Evolutionary conservation across 2,888 invertebrate species (phyloP).

Genomic region (Eucera pruinosa): DNA sequence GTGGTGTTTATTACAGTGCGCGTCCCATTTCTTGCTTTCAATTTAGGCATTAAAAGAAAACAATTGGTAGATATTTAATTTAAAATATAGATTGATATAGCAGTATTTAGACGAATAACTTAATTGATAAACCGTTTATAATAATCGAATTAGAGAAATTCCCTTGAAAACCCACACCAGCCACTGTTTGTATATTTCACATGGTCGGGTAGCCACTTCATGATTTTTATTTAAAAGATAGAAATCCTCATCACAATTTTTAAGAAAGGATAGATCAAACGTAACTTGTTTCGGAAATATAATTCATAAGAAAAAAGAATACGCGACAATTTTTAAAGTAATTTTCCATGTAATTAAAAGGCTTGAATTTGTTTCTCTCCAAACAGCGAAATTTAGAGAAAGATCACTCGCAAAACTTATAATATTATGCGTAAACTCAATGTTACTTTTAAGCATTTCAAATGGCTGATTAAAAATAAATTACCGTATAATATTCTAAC

Average conservation of each 20-base stretch:
- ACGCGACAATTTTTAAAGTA: not conserved
- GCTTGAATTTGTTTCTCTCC: not conserved
- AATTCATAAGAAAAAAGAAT: too few species aligned
- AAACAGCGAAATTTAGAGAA: not conserved
- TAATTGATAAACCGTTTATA: not conserved
- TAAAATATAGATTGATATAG: too few species aligned
- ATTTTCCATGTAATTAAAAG: not conserved
- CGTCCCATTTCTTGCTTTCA: not conserved
- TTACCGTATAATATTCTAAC: too few species aligned
- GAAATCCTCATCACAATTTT: too few species aligned
- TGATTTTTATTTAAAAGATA: not conserved
- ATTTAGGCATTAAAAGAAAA: not conserved
- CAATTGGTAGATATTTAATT: too few species aligned
- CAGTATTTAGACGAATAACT: not conserved
- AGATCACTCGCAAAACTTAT: not conserved
- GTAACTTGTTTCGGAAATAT: too few species aligned
- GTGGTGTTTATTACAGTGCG: not conserved
- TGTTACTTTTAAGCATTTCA: slow-evolving; percentile 38
- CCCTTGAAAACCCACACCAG: not conserved
- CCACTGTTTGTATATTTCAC: slow-evolving; percentile 18
- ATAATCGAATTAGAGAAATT: not conserved
- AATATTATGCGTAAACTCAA: slow-evolving; percentile 7
- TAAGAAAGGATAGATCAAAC: too few species aligned
- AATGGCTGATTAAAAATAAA: slow-evolving; percentile 58
- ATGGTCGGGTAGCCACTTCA: slow-evolving; percentile 30